A percentile compares a stretch with the other conserved stretches of the same genome.
phyloP scores from a whole-genome alignment of 2,113 vertebrate species.

The Epinephelus lanceolatus region DNA sequence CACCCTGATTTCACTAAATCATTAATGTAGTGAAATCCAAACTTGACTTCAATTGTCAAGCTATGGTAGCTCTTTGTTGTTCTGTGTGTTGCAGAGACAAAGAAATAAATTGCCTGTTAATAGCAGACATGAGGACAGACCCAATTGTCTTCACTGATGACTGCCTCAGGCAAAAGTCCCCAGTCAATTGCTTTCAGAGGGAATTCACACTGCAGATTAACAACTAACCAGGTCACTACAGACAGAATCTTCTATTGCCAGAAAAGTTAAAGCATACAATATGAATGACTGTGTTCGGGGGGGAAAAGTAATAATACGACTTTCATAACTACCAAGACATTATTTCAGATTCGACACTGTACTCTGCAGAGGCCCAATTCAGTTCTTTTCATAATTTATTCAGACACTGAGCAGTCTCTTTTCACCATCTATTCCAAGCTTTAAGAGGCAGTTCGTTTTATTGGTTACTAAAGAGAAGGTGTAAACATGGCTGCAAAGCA shows the following conservation, averaged over 20 bases:
- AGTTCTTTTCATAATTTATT: conserved; percentile 44
- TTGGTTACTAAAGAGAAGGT: neutral
- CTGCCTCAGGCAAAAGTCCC: conserved; percentile 85
- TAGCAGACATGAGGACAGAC: conserved; percentile 81
- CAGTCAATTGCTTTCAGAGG: conserved; percentile 85
- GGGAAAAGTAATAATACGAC: neutral
- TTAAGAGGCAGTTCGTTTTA: conserved; percentile 15
- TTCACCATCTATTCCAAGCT: conserved; percentile 19
- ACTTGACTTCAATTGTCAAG: conserved; percentile 36
- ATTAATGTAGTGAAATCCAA: conserved; percentile 1
- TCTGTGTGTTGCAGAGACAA: conserved; percentile 32
- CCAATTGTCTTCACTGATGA: conserved; percentile 84
- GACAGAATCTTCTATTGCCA: conserved; percentile 35
- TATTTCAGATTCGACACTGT: conserved; percentile 29
- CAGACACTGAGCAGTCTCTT: conserved; percentile 9
- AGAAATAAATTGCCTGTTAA: conserved; percentile 60
- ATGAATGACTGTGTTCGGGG: conserved; percentile 10
- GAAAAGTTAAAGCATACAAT: conserved; percentile 49
- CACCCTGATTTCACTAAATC: conserved; percentile 26
- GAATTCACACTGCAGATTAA: conserved; percentile 86
- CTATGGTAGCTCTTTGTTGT: conserved; percentile 42
- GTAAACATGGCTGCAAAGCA: conserved; percentile 20
- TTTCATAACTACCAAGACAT: conserved; percentile 8
- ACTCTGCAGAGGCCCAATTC: conserved; percentile 43
- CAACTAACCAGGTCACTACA: conserved; percentile 81